Base-by-base conservation (phyloP, 2,113 vertebrate genomes). In the Collichthys lucidus region DNA sequence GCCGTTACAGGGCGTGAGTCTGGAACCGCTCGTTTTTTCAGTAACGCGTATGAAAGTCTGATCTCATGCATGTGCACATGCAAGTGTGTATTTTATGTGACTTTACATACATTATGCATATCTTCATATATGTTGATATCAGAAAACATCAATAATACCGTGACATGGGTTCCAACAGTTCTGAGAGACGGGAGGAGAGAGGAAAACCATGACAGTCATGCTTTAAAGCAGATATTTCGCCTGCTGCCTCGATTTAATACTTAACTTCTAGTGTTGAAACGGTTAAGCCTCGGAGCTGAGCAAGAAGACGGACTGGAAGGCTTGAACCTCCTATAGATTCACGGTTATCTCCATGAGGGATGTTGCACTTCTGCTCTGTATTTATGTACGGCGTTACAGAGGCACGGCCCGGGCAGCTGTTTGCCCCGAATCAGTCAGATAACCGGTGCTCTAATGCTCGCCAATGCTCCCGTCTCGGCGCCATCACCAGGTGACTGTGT, bases 331-430 rank as follows among this genome's bases (percentile, higher is more conserved):
- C 29, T 26, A 60, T 55, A 83, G 74, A 80, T 73, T 69, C 73
- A 83, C 67, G 63, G 72, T 77, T 81, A 81, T 86, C 86, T 78
- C 52, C 65, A 11, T 84, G 82, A 91, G 79, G 55, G 86, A 90
- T 78, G 88, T 9, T 60, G 24, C 75, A 42, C 74, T 69, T 80
- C 72, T 68, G 77, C 0, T 11, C 11, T 35, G 71, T 92, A 87
- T 95, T 95, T 91, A 86, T 85, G 92, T 55, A 74, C 68, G 79
- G 86, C 83, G 82, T 89, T 85, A 91, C 78, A 47, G 29, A 76
- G 63, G 83, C 79, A 86, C 62, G 75, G 74, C 70, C 9, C 72
- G 7, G 59, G 90, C 89, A 84, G 92, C 90, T 91, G 91, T 91
- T 94, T 86, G 75, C 86, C 85, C 85, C 50, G 29, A 17, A 82